A percentile compares a stretch with the other conserved stretches of the same genome.
phyloP scores from a whole-genome alignment of 2,797 vertebrate genomes.

The Falco rusticolus region DNA sequence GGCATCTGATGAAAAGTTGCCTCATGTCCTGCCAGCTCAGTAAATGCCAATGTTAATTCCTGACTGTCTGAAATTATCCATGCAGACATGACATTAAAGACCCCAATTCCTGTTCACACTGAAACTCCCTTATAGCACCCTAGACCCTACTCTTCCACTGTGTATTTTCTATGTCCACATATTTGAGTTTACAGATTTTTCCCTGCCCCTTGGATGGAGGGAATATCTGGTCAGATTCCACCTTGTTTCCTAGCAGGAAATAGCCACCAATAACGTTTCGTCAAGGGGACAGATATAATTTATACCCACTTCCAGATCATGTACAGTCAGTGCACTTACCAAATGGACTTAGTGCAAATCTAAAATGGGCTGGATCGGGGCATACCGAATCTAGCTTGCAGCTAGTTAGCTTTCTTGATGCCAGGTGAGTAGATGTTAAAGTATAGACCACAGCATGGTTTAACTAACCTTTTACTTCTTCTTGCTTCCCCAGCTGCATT shows the following conservation, averaged over 20 bases:
- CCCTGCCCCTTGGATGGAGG: neutral
- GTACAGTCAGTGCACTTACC: neutral
- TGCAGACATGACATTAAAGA: neutral
- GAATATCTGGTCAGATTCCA: neutral
- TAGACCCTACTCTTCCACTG: neutral
- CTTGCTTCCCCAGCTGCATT: neutral
- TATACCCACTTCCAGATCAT: neutral
- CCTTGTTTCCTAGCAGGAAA: neutral
- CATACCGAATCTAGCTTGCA: neutral
- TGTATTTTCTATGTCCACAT: neutral
- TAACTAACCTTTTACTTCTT: neutral
- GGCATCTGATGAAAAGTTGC: conserved; percentile 1
- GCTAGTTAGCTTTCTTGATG: neutral
- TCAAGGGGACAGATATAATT: neutral
- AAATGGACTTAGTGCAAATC: neutral
- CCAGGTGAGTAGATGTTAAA: neutral
- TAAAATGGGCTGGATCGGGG: neutral
- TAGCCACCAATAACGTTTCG: neutral
- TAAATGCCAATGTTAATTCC: neutral
- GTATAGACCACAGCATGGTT: neutral
- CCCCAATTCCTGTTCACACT: neutral
- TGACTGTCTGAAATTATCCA: neutral
- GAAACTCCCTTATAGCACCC: neutral
- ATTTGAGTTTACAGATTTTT: neutral
- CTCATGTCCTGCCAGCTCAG: conserved; percentile 15